Evolutionary conservation across 2,113 vertebrate genomes (phyloP), one percentile per base, ranked within the genome.

Genomic region (Actenoides lindsayi): DNA sequence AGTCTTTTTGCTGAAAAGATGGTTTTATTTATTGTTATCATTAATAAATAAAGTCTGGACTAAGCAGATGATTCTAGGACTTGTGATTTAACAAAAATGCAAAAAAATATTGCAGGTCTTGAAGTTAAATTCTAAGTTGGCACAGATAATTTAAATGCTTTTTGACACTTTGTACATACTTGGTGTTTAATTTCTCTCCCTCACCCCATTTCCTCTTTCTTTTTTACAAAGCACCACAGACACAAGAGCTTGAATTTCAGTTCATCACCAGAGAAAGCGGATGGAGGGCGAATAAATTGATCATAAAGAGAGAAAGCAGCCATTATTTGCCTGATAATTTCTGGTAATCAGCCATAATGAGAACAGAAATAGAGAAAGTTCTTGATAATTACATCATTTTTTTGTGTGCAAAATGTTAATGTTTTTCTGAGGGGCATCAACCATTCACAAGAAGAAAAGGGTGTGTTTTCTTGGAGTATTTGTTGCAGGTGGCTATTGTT

Each of bases 261-360:
- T 84, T 90, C 81, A 69, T 69, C 92, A 85, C 89, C 95, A 94
- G 71, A 89, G 94, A 93, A 97, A 95, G 96, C 89, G 94, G 84
- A 91, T 83, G 83, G 83, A 95, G 86, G 59, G 63, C 90, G 94
- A 94, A 86, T 75, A 95, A 95, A 95, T 89, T 96, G 96, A 94
- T 96, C 95, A 83, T 44, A 90, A 75, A 83, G 83, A 87, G 51
- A 92, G 89, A 92, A 95, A 92, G 73, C 88, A 93, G 68, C 51
- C 62, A 88, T 91, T 96, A 93, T 97, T 97, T 95, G 84, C 87
- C 46, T 89, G 81, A 92, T 94, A 89, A 95, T 97, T 95, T 97
- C 92, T 95, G 83, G 87, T 92, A 96, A 96, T 97, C 97, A 96
- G 79, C 87, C 86, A 92, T 97, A 95, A 97, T 92, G 94, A 95